phyloP scores from a whole-genome alignment of 2,888 invertebrate genomes.

The Caenorhabditis panamensis region DNA sequence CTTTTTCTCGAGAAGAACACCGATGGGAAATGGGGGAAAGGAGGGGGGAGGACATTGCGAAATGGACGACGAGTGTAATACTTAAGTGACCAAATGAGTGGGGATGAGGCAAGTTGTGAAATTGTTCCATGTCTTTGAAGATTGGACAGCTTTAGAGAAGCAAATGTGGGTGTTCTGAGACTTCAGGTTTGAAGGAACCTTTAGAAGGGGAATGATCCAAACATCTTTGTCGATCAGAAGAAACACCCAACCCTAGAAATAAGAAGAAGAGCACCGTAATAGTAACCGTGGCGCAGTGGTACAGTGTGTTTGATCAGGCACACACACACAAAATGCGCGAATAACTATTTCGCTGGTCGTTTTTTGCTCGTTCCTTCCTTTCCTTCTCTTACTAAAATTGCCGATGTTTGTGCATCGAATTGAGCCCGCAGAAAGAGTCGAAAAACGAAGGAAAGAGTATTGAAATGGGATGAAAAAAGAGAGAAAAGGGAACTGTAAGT shows the following conservation, averaged over 20 bases:
- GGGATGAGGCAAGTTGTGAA: not conserved
- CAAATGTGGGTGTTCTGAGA: not conserved
- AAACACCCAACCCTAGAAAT: too few relatives aligned
- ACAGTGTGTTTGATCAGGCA: slow-evolving; percentile 42
- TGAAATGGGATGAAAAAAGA: slow-evolving; percentile 6
- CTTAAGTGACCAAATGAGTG: not conserved
- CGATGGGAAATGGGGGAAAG: not conserved
- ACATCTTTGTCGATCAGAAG: too few relatives aligned
- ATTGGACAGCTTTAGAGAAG: not conserved
- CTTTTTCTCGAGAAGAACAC: slow-evolving; percentile 14
- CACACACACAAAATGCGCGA: slow-evolving; percentile 41
- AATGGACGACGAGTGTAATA: not conserved
- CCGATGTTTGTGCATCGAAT: slow-evolving; percentile 56
- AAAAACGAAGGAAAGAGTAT: not conserved
- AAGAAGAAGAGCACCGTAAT: too few relatives aligned
- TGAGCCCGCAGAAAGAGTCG: slow-evolving; percentile 7
- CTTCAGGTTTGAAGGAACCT: too few relatives aligned
- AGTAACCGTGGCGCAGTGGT: too few relatives aligned
- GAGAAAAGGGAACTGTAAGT: slow-evolving; percentile 33
- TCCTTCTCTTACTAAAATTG: slow-evolving; percentile 23
- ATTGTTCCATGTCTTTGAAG: not conserved
- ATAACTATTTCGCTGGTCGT: slow-evolving; percentile 36
- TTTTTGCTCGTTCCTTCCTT: slow-evolving; percentile 17
- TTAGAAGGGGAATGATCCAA: too few relatives aligned
- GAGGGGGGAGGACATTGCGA: not conserved